Conservation (phyloP, 2,113 vertebrate species). For the Larimichthys polyactis region DNA sequence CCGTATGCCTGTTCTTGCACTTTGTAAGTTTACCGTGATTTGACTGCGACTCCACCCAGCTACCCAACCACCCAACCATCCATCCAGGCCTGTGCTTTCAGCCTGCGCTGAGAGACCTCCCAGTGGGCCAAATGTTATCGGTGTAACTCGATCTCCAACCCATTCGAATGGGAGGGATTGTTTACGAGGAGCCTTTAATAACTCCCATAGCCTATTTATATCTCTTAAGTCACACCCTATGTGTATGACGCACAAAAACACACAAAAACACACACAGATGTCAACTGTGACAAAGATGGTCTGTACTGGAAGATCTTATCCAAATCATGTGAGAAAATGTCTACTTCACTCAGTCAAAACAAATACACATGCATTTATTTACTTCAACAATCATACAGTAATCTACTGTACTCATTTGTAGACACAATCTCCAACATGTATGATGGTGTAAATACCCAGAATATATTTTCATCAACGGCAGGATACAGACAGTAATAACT, state of each 20-base stretch:
- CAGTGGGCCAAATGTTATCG: conserved; percentile 54
- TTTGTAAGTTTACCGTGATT: neutral
- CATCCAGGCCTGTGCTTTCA: neutral
- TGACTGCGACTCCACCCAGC: conserved; percentile 25
- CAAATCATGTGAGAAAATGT: conserved; percentile 12
- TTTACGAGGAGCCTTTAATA: conserved; percentile 72
- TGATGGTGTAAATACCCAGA: too few relatives aligned
- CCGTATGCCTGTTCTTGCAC: too few relatives aligned
- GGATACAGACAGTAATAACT: neutral
- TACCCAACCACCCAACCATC: conserved; percentile 7
- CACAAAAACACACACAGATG: conserved; percentile 32
- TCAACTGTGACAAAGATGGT: conserved; percentile 10
- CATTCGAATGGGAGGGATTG: conserved; percentile 64
- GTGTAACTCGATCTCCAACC: conserved; percentile 60
- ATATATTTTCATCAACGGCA: neutral
- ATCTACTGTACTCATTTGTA: neutral
- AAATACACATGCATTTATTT: neutral
- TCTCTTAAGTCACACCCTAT: conserved; percentile 49
- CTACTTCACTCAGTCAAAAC: neutral
- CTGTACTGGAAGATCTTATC: conserved; percentile 11
- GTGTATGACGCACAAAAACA: conserved; percentile 41
- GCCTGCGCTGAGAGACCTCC: conserved; percentile 29
- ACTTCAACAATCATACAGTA: neutral
- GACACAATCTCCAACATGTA: neutral
- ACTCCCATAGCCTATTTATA: conserved; percentile 67